These are phyloP conservation scores for Drosophila ustulata DNA, from an alignment of 2,888 invertebrate genomes.

Conservation along the genomic window DNA sequence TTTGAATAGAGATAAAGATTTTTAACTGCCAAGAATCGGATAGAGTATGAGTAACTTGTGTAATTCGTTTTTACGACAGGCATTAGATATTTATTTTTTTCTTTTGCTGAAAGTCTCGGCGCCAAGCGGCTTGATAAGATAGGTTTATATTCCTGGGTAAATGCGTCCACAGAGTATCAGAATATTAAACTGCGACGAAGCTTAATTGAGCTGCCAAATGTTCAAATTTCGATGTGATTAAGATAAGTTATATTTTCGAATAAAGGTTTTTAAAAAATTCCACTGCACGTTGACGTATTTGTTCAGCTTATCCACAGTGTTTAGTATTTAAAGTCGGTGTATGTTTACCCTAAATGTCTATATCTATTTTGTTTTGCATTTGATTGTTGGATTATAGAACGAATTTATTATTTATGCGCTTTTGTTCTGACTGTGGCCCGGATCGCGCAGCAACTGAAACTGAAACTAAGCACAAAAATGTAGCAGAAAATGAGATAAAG, in stretches of 20 bases:
- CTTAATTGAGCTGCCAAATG: conserved; percentile 1
- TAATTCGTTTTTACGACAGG: conserved; percentile 17
- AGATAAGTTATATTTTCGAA: background rate
- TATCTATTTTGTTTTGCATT: conserved; percentile 24
- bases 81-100: conserved; percentile 10
- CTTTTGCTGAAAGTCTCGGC: conserved; percentile 6
- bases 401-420: conserved; percentile 40
- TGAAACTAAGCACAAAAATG: conserved; percentile 54
- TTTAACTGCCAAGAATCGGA: conserved; percentile 8
- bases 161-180: conserved; percentile 7
- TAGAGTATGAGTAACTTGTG: conserved; percentile 11
- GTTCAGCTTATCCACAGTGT: background rate
- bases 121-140: conserved; percentile 19
- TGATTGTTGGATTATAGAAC: conserved; percentile 46
- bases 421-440: conserved; percentile 26
- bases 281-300: conserved; percentile 19
- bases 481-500: conserved; percentile 55
- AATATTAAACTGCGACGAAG: conserved; percentile 12
- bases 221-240: background rate
- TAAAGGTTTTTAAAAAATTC: background rate
- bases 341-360: background rate
- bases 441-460: conserved; percentile 48
- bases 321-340: conserved; percentile 3
- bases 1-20: conserved; percentile 6
- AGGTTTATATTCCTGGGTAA: conserved; percentile 16